phyloP scores from a whole-genome alignment of 1,140 invertebrate species.

The Trichoplusia ni region DNA sequence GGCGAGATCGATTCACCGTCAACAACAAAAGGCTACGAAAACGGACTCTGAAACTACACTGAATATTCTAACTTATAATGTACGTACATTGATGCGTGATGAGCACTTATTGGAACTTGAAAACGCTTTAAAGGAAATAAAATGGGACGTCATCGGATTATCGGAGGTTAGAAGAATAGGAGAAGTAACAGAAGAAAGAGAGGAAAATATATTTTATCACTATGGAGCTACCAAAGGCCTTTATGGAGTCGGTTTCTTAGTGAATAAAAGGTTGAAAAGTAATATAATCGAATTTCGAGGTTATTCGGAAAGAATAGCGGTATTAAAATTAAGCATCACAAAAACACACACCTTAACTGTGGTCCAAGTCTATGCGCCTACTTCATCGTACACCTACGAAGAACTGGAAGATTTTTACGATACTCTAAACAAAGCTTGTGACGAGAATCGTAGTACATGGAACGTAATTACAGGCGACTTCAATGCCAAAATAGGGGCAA shows the following conservation, averaged over 20 bases:
- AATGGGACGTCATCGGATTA: slow-evolving; percentile 17
- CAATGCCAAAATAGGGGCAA: no score
- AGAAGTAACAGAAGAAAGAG: background rate
- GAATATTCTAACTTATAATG: slow-evolving; percentile 16
- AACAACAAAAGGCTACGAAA: slow-evolving; percentile 11
- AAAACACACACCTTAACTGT: background rate
- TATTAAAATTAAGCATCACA: background rate
- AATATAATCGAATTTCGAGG: background rate
- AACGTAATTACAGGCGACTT: background rate
- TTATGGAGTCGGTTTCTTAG: slow-evolving; percentile 8
- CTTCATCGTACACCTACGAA: background rate
- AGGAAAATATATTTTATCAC: background rate
- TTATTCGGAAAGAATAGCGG: slow-evolving; percentile 2
- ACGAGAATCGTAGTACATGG: background rate
- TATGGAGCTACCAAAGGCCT: background rate
- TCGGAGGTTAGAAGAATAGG: slow-evolving; percentile 4
- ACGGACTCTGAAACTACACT: background rate
- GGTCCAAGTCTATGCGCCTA: background rate
- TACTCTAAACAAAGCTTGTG: background rate
- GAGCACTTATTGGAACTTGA: slow-evolving; percentile 10
- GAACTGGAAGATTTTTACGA: slow-evolving; percentile 6
- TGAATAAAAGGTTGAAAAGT: background rate
- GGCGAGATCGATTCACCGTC: slow-evolving; percentile 5
- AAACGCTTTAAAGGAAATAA: background rate
- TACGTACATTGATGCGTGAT: slow-evolving; percentile 7